Percentiles rank a stretch among this genome's conserved stretches.
Evolutionary conservation across 2,888 invertebrate genomes (phyloP).

Genomic region (Brachynemurus nebulosus): DNA sequence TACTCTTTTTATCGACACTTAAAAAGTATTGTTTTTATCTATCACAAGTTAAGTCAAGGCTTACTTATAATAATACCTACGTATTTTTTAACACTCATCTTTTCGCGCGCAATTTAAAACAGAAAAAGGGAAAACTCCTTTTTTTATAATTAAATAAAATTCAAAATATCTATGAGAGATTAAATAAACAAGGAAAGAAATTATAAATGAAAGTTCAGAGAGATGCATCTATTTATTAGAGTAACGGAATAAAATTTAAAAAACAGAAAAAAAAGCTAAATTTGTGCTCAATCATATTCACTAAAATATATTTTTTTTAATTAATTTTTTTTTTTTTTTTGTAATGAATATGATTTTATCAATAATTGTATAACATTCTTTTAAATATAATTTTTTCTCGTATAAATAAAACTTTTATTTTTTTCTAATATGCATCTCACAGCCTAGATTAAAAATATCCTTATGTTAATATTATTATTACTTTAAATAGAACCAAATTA

Average conservation of each 20-base stretch:
- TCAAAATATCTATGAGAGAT: too few species aligned
- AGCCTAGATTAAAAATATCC: constrained; percentile 1
- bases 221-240: background rate
- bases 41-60: constrained; percentile 9
- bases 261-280: background rate
- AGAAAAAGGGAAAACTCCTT: background rate
- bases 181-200: background rate
- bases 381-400: background rate
- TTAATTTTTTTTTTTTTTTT: background rate
- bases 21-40: constrained; percentile 9
- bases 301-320: too few species aligned
- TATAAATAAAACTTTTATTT: background rate
- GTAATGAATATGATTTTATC: background rate
- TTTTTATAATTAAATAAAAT: too few species aligned
- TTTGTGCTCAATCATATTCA: constrained; percentile 1
- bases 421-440: constrained; percentile 2
- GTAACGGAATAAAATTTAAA: background rate
- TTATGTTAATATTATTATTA: constrained; percentile 1
- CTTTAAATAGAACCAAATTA: too few species aligned
- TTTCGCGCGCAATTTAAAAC: background rate
- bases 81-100: background rate
- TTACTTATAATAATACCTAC: constrained; percentile 4
- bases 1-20: background rate
- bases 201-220: background rate
- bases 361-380: too few species aligned